Base-by-base conservation (phyloP, 2,888 invertebrate genomes). In the Selenia dentaria region DNA sequence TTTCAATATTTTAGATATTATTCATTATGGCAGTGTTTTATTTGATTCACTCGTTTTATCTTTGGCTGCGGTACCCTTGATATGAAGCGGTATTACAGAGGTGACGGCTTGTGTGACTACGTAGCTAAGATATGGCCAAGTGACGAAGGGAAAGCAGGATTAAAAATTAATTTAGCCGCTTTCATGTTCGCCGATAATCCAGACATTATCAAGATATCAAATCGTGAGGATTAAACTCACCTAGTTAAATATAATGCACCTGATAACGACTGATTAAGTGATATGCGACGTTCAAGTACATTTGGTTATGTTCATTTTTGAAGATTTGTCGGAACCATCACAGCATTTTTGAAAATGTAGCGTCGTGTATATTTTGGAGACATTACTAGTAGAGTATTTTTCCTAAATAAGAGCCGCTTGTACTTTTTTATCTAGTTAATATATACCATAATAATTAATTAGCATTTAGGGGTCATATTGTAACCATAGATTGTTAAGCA, bases 151-250 rank as follows among this genome's bases (percentile, higher is more conserved):
- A 80, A 83, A 78, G 73, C 64, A 49, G 86, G 88, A 89, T 89
- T 89, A 88, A 90, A 86, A 85, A 84, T 84, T 88, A 83, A 86
- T 88, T 90, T 84, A 82, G 66, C 68, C 79, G 67, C 88, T 90
- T 90, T 90, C 77, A 89, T 87, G 87, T 90, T 79, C 70, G 79
- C 88, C 89, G 88, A 76, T 89, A 88, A 89, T 87, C 87, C 88
- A 59, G 69, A 77, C 74, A 69, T 84, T 89, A 90, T 89, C 88
- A 80, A 79, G 85, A 83, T 88, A 90, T 87, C 87, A 85, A 86
- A 83, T 82, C 80, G 70, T 69, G 72, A 54, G 88, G 87, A 88
- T 90, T 88, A 88, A 76, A 80, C 79, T 64, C 70, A 74, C 78
- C 82, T 79, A 79, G 83, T 81, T 82, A 83, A 84, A 86, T 81